phyloP scores from a whole-genome alignment of 2,888 invertebrate genomes.

The Lapara coniferarum region DNA sequence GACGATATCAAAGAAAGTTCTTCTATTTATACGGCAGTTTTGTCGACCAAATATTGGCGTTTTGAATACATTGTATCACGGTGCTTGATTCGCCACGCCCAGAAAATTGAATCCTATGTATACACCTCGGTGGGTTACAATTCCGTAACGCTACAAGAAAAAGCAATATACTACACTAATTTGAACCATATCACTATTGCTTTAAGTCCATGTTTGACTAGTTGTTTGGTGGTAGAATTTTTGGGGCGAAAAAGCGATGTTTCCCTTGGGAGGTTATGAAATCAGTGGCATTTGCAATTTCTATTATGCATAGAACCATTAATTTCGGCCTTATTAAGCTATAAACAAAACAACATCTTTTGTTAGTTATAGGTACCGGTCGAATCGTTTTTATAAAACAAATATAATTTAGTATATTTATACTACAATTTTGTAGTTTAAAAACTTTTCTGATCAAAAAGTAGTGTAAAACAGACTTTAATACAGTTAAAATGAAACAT shows the following conservation, averaged over 20 bases:
- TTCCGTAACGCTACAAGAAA: constrained; percentile 57
- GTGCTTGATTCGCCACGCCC: constrained; percentile 83
- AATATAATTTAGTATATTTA: neutral
- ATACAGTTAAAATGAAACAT: no score
- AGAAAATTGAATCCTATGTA: constrained; percentile 81
- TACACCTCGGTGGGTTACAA: constrained; percentile 69
- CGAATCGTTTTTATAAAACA: constrained; percentile 2
- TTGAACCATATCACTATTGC: constrained; percentile 42
- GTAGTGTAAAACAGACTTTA: no score
- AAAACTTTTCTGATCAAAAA: no score
- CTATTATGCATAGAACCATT: constrained; percentile 84
- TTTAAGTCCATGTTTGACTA: constrained; percentile 48
- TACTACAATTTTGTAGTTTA: neutral
- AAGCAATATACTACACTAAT: constrained; percentile 36
- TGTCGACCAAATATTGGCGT: constrained; percentile 75
- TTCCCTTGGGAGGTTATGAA: constrained; percentile 84
- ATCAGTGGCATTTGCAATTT: constrained; percentile 88
- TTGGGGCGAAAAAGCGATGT: constrained; percentile 79
- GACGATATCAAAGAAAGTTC: constrained; percentile 67
- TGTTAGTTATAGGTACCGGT: constrained; percentile 43
- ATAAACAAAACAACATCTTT: constrained; percentile 75
- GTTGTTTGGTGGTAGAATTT: constrained; percentile 49
- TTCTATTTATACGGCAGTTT: constrained; percentile 77
- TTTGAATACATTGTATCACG: constrained; percentile 83
- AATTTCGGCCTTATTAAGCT: constrained; percentile 81